Percentiles rank a stretch among this genome's conserved stretches.
Conservation (phyloP, 2,888 invertebrate species). For the Catonia carolina region DNA sequence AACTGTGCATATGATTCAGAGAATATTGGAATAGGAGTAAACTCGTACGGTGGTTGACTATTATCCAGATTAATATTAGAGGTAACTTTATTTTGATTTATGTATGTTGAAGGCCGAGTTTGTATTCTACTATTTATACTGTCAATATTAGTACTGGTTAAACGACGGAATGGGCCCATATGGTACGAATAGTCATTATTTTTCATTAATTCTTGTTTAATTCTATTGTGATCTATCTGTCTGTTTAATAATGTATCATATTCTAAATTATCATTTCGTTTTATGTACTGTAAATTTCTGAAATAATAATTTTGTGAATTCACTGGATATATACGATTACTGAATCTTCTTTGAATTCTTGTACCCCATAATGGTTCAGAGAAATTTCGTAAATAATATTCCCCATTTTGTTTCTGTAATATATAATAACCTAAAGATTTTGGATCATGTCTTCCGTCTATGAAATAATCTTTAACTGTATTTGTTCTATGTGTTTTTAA, state of each 20-base stretch:
- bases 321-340: conserved; percentile 4
- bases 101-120: too few relatives aligned
- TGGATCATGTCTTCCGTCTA: conserved; percentile 6
- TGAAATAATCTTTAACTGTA: conserved; percentile 1
- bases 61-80: not conserved
- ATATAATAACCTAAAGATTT: conserved; percentile 5
- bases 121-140: too few relatives aligned
- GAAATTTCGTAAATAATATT: conserved; percentile 2
- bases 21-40: conserved; percentile 18
- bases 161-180: too few relatives aligned
- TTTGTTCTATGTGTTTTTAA: not conserved
- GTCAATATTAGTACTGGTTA: too few relatives aligned
- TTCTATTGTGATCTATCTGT: too few relatives aligned
- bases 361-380: conserved; percentile 8
- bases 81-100: not conserved
- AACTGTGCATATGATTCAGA: conserved; percentile 20
- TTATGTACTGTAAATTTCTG: too few relatives aligned
- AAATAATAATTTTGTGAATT: not conserved
- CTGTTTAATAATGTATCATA: too few relatives aligned
- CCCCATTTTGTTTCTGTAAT: conserved; percentile 4
- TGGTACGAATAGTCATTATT: too few relatives aligned
- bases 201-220: too few relatives aligned
- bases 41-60: conserved; percentile 5
- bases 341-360: conserved; percentile 4
- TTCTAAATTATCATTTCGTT: too few relatives aligned